Evolutionary conservation across 37 sponge, comb jelly and placozoan species (phyloP), one percentile per base, ranked within the genome.

Genomic region (Ianthella basta): DNA sequence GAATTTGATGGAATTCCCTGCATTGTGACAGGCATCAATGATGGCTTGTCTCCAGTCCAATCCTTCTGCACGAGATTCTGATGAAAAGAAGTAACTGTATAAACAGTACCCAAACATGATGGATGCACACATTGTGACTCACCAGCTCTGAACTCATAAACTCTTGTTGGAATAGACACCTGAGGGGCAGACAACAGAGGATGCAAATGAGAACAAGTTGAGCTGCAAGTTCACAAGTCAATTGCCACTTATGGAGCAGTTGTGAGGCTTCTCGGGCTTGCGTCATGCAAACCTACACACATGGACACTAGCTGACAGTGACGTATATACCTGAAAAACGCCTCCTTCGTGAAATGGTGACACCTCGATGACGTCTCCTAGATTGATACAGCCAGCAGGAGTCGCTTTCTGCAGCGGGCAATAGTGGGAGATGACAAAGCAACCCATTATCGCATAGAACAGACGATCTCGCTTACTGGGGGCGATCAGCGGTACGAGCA

Each of bases 21-120:
- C 66, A 19, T 82, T 27, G 25, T 54, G 34, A 38, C 82, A 82
- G 6, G 66, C 67, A 44, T 60, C 65, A 21, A 82, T 60, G 41
- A 82, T 82, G 63, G 82, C 82, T 41, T 82, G 63, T 34, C 82
- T 59, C 82, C 82, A 82, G 10, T 30, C 23, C 39, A 63, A 65
- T 35, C 40, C 67, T 33, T 82, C 82, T 8, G 38, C 27, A 19
- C 63, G 65, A 29, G 82, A 34, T 32, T 59, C 82, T 81, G 64
- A 37, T n/a, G n/a, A n/a, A n/a, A n/a, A n/a, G n/a, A n/a, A n/a
- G n/a, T n/a, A n/a, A n/a, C n/a, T n/a, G n/a, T n/a, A n/a, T n/a
- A n/a, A n/a, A n/a, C n/a, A n/a, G n/a, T n/a, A n/a, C n/a, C n/a
- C n/a, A n/a, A n/a, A n/a, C n/a, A n/a, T n/a, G n/a, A n/a, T n/a